These are phyloP conservation scores for Salminus brasiliensis DNA, from an alignment of 2,113 vertebrate species.

Conservation along the genomic window DNA sequence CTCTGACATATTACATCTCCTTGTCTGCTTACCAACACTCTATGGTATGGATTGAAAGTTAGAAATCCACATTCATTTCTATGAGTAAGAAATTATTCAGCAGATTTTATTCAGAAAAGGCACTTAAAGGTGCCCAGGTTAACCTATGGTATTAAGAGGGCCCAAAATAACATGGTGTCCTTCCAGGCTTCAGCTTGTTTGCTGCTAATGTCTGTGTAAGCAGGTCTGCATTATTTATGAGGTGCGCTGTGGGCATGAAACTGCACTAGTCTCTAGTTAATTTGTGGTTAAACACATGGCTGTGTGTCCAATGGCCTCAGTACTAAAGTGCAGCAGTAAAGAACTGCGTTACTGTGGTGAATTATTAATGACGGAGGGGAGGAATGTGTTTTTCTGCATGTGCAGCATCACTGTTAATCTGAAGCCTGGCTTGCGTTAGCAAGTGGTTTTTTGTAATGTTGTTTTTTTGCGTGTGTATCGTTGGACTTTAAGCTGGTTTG, in stretches of 20 bases:
- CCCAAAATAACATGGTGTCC: background rate
- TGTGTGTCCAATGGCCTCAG: constrained; percentile 7
- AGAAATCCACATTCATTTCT: no score
- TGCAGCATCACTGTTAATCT: background rate
- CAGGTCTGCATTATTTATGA: background rate
- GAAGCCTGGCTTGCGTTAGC: background rate
- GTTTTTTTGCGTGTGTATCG: background rate
- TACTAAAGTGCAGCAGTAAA: background rate
- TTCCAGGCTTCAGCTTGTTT: background rate
- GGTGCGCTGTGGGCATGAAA: background rate
- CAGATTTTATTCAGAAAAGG: no score
- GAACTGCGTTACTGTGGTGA: background rate
- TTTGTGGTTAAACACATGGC: constrained; percentile 5
- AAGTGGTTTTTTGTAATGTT: background rate
- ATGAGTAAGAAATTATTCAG: background rate
- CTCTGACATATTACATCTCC: no score
- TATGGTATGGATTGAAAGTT: no score
- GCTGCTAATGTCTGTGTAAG: background rate
- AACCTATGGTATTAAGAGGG: background rate
- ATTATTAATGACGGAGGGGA: background rate
- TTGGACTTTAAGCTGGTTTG: background rate
- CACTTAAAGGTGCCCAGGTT: background rate
- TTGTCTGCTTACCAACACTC: no score
- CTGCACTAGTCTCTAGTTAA: background rate
- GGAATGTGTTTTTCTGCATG: background rate